Evolutionary conservation across 2,797 vertebrate genomes (phyloP), one percentile per base, ranked within the genome.

Genomic region (Macropus fuliginosus): DNA sequence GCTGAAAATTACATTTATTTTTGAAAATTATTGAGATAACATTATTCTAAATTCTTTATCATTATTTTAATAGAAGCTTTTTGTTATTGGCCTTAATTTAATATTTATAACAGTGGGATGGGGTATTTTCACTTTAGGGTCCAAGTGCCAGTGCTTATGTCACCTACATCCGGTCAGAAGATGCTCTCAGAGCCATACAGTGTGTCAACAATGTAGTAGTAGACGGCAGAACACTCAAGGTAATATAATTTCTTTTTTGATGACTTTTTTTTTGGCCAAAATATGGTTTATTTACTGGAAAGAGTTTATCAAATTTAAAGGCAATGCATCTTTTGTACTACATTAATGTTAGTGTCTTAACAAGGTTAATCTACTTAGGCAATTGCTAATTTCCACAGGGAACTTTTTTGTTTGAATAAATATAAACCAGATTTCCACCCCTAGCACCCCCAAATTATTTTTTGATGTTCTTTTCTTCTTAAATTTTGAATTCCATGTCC

Each of bases 151-250:
- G 99, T 96, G 99, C 99, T 94, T 99, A 99, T 96, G 99, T 99
- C 98, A 99, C 99, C 95, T 99, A 99, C 98, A 99, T 99, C 95
- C 99, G 99, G 97, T 99, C 99, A 98, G 99, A 99, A 99, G 99
- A 99, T 97, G 99, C 99, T 98, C 99, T 99, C 97, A 99, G 99
- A 99, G 99, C 99, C 98, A 99, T 99, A 99, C 99, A 99, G 96
- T 99, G 99, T 50, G 99, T 99, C 97, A 99, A 99, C 99, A 99
- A 99, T 93, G 99, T 99, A 98, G 99, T 99, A 94, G 99, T 99
- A 97, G 99, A 99, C 31, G 99, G 99, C 98, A 99, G 99, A 99
- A 99, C 99, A 97, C 99, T 99, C 96, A 99, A 99, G 99, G 99
- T 99, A 97, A 98, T 97, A 54, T 94, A 59, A 6, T 50, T 96